Evolutionary conservation across 2,113 vertebrate genomes (phyloP).

Genomic region (Xyliphius kryptos): DNA sequence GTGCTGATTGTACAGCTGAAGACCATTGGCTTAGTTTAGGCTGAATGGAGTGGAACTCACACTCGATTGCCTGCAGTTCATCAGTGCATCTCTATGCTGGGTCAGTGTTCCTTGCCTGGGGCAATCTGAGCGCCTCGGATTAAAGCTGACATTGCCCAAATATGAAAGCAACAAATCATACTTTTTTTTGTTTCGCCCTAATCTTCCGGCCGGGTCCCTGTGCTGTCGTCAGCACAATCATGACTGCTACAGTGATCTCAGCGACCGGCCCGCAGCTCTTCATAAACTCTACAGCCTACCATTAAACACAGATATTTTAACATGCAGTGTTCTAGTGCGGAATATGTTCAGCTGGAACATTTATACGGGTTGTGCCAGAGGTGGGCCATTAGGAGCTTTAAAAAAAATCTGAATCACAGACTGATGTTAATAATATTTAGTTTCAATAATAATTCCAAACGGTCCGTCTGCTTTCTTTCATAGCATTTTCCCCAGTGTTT

Average conservation of each 20-base stretch:
- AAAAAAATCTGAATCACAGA: too few species aligned
- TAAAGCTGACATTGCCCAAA: slow-evolving; percentile 69
- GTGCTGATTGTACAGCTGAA: slow-evolving; percentile 18
- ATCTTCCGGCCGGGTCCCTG: slow-evolving; percentile 51
- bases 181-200: slow-evolving; percentile 66
- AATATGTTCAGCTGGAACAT: too few species aligned
- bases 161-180: slow-evolving; percentile 73
- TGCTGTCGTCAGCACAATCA: slow-evolving; percentile 68
- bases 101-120: slow-evolving; percentile 56
- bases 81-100: slow-evolving; percentile 64
- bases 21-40: slow-evolving; percentile 43
- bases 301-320: too few species aligned
- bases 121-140: slow-evolving; percentile 60
- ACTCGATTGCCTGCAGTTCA: slow-evolving; percentile 68
- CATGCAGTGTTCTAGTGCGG: too few species aligned
- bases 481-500: too few species aligned
- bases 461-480: too few species aligned
- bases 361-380: too few species aligned
- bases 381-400: too few species aligned
- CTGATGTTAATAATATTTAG: too few species aligned
- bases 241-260: slow-evolving; percentile 56
- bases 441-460: too few species aligned
- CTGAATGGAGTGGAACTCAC: slow-evolving; percentile 54
- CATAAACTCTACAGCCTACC: too few species aligned
- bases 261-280: slow-evolving; percentile 56